Evolutionary conservation across 2,797 vertebrate genomes (phyloP).

Genomic region (Lepus townsendii): DNA sequence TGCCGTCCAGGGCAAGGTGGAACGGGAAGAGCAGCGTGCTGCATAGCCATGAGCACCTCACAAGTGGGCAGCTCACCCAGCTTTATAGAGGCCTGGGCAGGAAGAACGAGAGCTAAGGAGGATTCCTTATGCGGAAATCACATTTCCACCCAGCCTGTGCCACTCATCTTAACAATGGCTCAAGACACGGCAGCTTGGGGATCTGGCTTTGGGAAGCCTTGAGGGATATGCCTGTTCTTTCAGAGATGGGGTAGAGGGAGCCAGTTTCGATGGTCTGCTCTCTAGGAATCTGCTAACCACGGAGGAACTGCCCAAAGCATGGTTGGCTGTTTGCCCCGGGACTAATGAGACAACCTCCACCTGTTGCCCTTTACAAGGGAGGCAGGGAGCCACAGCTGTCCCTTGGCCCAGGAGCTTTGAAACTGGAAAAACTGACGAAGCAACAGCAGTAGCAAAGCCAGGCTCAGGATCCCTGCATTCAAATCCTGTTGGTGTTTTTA

Average conservation of each 20-base stretch:
- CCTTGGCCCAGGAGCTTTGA: not conserved
- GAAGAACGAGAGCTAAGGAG: not conserved
- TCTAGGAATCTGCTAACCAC: not conserved
- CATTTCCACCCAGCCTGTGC: not conserved
- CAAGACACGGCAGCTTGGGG: not conserved
- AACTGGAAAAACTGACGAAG: not conserved
- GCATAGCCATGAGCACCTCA: not conserved
- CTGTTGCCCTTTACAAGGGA: constrained; percentile 11
- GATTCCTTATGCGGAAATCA: not conserved
- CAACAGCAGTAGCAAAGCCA: not conserved
- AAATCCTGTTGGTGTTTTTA: not conserved
- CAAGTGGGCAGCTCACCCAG: not conserved
- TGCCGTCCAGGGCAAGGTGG: not conserved
- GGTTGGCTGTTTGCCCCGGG: constrained; percentile 38
- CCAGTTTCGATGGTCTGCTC: constrained; percentile 15
- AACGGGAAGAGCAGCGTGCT: not conserved
- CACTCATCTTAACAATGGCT: not conserved
- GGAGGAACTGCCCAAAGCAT: not conserved
- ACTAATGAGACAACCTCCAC: constrained; percentile 41
- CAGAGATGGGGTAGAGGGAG: not conserved
- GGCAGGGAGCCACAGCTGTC: not conserved
- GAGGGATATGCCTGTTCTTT: not conserved
- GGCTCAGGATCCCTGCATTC: not conserved
- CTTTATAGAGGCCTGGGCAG: not conserved
- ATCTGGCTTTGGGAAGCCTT: not conserved